Conservation (phyloP, 1,140 invertebrate genomes). For the Cepaea nemoralis region DNA sequence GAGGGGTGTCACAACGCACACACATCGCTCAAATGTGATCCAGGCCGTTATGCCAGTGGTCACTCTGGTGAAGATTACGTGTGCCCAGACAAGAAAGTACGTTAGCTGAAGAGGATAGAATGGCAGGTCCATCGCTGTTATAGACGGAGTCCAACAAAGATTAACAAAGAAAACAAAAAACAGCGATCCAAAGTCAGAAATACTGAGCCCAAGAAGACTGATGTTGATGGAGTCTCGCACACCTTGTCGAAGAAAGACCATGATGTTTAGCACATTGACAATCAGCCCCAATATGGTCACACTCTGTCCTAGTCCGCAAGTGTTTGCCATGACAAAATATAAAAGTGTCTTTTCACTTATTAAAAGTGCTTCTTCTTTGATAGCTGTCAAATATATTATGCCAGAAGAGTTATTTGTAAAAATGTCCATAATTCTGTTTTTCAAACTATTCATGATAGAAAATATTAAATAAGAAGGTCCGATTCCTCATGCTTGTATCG, state of each 20-base stretch:
- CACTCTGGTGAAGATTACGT: background rate
- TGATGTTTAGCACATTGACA: background rate
- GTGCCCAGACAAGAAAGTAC: background rate
- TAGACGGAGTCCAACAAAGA: background rate
- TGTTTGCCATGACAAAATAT: background rate
- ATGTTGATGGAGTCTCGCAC: background rate
- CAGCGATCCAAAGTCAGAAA: background rate
- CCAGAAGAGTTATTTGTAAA: too few species aligned
- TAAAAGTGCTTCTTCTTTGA: too few species aligned
- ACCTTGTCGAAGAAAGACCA: background rate
- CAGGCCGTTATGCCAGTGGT: background rate
- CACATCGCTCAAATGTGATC: slow-evolving; percentile 7
- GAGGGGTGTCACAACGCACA: background rate
- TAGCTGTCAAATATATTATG: too few species aligned
- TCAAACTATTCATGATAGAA: too few species aligned
- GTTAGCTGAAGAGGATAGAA: background rate
- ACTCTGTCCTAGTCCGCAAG: background rate
- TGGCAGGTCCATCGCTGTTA: background rate
- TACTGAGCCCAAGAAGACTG: background rate
- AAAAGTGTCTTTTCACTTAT: background rate
- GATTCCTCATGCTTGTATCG: too few species aligned
- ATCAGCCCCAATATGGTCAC: background rate
- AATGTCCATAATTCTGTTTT: too few species aligned
- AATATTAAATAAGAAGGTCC: too few species aligned
- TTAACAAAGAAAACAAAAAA: background rate